Evolutionary conservation across 2,888 invertebrate species (phyloP).

Genomic region (Tipula helvola): DNA sequence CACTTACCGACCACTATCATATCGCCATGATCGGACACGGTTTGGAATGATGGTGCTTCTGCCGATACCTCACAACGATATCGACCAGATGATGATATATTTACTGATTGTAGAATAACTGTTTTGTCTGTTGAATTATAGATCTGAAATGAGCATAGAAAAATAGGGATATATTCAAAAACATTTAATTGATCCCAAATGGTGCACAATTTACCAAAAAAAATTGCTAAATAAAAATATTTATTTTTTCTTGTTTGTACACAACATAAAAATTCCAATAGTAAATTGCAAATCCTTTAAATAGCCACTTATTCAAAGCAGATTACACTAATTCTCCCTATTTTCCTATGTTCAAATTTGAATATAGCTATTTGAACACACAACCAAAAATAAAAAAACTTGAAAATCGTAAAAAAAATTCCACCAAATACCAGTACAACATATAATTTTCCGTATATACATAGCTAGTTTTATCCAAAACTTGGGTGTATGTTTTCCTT

Average conservation of each 20-base stretch:
- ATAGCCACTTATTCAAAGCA: not conserved
- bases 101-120: constrained; percentile 50
- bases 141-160: constrained; percentile 36
- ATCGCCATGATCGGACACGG: constrained; percentile 51
- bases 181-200: not conserved
- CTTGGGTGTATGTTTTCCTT: not conserved
- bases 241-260: not conserved
- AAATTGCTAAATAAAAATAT: not conserved
- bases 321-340: not conserved
- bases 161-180: not conserved
- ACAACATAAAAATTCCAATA: not conserved
- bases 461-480: not conserved
- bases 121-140: constrained; percentile 54
- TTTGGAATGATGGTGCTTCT: constrained; percentile 57
- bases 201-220: not conserved
- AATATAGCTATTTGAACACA: not conserved
- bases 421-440: not conserved
- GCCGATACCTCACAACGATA: constrained; percentile 60
- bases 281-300: not conserved
- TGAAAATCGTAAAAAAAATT: not conserved
- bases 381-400: not conserved
- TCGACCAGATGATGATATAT: constrained; percentile 48
- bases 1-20: constrained; percentile 58
- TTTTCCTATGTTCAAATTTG: not conserved
- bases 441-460: not conserved